Percentiles rank a stretch among this genome's conserved stretches.
Evolutionary conservation across 2,113 vertebrate species (phyloP).

Genomic region (Ploceus nigricollis): DNA sequence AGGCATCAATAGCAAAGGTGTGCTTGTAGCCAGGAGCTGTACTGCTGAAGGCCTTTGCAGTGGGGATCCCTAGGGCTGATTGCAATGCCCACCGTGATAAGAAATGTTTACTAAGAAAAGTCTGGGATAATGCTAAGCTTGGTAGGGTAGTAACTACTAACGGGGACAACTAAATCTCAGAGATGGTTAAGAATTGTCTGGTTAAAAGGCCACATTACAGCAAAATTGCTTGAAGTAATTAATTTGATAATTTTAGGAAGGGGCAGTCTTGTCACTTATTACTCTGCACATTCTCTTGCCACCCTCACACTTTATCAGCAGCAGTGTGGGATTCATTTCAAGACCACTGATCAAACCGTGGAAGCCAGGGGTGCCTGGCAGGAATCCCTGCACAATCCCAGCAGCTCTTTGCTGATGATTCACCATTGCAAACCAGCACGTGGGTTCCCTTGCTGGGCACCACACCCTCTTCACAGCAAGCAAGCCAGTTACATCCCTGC

Average conservation of each 20-base stretch:
- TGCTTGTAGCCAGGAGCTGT: neutral
- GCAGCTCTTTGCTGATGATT: neutral
- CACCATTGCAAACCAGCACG: neutral
- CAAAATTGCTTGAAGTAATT: neutral
- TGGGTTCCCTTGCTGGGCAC: accelerated
- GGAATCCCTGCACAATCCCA: neutral
- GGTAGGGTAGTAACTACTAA: neutral
- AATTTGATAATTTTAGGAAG: neutral
- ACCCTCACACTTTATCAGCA: neutral
- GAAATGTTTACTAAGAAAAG: neutral
- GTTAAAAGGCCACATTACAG: neutral
- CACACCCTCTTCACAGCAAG: accelerated
- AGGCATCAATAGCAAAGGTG: neutral
- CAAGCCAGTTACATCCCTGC: neutral
- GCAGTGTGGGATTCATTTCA: neutral
- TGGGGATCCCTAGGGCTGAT: neutral
- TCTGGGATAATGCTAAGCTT: neutral
- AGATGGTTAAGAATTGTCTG: neutral
- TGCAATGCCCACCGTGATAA: neutral
- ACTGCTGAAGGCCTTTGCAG: neutral
- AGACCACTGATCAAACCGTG: neutral
- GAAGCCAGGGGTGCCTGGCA: accelerated
- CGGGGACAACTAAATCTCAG: neutral
- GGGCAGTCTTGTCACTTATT: neutral
- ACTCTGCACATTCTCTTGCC: neutral